Conservation (phyloP, 2,888 invertebrate species). For the Tholera decimalis region DNA sequence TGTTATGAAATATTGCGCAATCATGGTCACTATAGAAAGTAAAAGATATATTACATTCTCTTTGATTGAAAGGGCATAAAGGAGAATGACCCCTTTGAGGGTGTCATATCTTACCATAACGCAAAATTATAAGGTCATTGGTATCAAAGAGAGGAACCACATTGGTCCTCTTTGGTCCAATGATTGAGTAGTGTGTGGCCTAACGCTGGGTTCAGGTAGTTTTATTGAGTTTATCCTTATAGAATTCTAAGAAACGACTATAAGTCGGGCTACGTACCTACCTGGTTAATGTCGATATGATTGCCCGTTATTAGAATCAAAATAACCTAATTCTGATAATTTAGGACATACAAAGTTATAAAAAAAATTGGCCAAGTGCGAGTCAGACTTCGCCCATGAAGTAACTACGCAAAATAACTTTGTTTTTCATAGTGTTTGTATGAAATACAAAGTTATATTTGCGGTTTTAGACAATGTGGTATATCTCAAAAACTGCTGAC, state of each 20-base stretch:
- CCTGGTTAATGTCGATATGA: not conserved
- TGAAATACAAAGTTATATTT: too few species aligned
- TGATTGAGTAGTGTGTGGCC: not conserved
- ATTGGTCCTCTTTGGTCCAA: not conserved
- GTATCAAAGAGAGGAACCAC: too few species aligned
- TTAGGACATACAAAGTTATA: not conserved
- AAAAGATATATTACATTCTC: too few species aligned
- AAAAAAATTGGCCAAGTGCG: too few species aligned
- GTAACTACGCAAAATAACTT: too few species aligned
- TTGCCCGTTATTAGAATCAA: not conserved
- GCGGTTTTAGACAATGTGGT: too few species aligned
- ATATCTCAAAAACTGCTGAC: too few species aligned
- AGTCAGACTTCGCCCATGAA: too few species aligned
- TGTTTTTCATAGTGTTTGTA: too few species aligned
- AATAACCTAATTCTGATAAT: not conserved
- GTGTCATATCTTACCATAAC: not conserved
- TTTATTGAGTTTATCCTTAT: not conserved
- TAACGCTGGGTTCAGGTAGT: not conserved
- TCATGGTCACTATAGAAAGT: not conserved
- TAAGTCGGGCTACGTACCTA: not conserved
- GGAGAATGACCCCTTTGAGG: not conserved
- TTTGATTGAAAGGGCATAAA: not conserved
- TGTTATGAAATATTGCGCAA: slow-evolving; percentile 29
- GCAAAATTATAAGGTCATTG: not conserved
- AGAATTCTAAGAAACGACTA: not conserved